phyloP scores from a whole-genome alignment of 2,797 vertebrate genomes.

The Mormyrops boulengeri region DNA sequence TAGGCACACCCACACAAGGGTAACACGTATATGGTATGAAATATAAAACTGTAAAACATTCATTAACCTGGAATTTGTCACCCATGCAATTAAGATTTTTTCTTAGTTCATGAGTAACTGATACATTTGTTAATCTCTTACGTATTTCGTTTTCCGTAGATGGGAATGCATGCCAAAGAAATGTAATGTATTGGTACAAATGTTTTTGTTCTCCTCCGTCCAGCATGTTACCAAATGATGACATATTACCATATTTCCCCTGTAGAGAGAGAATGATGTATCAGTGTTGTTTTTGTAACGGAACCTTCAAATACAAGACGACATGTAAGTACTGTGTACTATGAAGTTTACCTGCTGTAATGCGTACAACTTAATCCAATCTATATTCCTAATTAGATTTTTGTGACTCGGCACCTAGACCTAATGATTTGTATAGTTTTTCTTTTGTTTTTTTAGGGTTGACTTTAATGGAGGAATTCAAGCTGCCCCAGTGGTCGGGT shows the following conservation, averaged over 20 bases:
- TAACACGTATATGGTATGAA: neutral
- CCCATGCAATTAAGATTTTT: neutral
- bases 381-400: neutral
- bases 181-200: neutral
- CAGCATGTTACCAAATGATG: neutral
- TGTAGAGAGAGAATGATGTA: constrained; percentile 23
- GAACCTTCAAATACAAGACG: neutral
- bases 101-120: neutral
- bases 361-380: neutral
- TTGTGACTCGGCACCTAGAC: neutral
- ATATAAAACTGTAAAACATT: neutral
- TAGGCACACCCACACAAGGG: neutral
- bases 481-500: neutral
- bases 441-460: neutral
- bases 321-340: constrained; percentile 9
- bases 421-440: neutral
- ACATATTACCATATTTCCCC: neutral
- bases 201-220: neutral
- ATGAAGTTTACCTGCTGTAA: neutral
- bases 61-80: neutral
- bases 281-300: constrained; percentile 3
- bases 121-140: neutral
- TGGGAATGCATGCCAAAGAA: neutral
- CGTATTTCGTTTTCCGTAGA: neutral
- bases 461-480: neutral